Evolutionary conservation across 2,113 vertebrate genomes (phyloP).

Genomic region (Ranitomeya imitator): DNA sequence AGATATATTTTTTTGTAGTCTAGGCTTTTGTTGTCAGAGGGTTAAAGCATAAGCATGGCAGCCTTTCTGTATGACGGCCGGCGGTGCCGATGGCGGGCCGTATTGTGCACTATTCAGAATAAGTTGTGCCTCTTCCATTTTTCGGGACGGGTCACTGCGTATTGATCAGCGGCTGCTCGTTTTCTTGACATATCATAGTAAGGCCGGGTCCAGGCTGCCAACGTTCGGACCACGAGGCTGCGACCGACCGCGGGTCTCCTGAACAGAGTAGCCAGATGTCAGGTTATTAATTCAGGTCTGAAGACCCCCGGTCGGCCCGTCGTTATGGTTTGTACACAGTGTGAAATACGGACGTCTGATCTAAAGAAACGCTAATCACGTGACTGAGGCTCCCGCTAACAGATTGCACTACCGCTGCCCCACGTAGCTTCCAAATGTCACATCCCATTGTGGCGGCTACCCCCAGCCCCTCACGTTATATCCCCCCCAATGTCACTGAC

Average conservation of each 20-base stretch:
- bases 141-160: no score
- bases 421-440: neutral
- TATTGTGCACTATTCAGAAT: neutral
- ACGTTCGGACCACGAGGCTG: no score
- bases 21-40: neutral
- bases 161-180: neutral
- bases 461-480: no score
- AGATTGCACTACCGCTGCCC: neutral
- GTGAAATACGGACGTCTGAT: no score
- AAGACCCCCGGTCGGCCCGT: no score
- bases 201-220: no score
- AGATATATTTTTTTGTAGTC: neutral
- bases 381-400: neutral
- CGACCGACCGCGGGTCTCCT: no score
- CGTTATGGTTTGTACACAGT: no score
- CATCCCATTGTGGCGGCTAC: no score
- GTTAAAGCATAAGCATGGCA: neutral
- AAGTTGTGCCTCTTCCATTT: no score
- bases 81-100: neutral
- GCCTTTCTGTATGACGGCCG: neutral
- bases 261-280: no score
- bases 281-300: no score
- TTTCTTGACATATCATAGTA: neutral
- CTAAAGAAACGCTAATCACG: neutral
- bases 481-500: neutral